Conservation (phyloP, 2,888 invertebrate species). For the Rapana venosa region DNA sequence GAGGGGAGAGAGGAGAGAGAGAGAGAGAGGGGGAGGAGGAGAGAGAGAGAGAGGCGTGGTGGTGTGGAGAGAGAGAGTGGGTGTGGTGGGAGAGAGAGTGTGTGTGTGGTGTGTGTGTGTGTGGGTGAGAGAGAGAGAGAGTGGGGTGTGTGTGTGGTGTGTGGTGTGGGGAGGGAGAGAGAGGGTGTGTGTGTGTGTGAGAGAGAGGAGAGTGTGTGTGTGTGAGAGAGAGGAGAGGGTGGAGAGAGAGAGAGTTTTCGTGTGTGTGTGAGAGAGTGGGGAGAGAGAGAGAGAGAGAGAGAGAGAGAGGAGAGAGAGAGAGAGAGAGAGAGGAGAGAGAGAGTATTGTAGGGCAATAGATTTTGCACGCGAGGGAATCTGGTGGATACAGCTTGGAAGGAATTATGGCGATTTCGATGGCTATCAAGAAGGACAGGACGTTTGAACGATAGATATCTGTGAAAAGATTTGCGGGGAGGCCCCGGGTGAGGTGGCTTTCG, state of each 20-base stretch:
- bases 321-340: neutral
- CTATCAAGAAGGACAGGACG: neutral
- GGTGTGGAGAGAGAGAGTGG: too few relatives aligned
- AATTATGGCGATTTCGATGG: conserved; percentile 16
- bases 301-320: neutral
- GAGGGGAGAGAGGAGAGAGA: neutral
- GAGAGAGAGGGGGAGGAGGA: neutral
- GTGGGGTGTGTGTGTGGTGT: too few relatives aligned
- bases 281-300: neutral
- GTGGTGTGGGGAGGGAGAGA: too few relatives aligned
- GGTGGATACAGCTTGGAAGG: neutral
- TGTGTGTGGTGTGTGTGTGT: too few relatives aligned
- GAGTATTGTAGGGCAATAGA: neutral
- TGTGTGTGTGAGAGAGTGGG: neutral
- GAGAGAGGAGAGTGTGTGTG: too few relatives aligned
- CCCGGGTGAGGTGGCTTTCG: too few relatives aligned
- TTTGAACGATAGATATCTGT: neutral
- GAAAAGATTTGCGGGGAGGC: neutral
- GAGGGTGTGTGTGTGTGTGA: too few relatives aligned
- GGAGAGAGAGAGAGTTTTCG: too few relatives aligned
- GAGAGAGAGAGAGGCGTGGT: neutral
- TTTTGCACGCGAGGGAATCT: neutral
- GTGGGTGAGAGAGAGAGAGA: too few relatives aligned
- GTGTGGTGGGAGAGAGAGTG: too few relatives aligned
- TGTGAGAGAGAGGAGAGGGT: too few relatives aligned